phyloP scores from a whole-genome alignment of 2,888 invertebrate genomes.

The Drosophila borealis region DNA sequence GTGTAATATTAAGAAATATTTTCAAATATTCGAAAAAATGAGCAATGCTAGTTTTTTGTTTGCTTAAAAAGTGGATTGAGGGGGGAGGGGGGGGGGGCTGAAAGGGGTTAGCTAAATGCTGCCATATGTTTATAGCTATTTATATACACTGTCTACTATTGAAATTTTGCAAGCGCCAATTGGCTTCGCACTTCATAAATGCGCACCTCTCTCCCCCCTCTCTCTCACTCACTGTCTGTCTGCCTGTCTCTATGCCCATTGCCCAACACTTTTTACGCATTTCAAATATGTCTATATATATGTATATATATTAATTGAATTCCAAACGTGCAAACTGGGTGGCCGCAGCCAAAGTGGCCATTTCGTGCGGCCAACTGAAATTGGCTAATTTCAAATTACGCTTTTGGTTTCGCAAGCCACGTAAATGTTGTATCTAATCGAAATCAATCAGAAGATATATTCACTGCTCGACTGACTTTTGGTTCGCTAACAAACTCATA shows the following conservation, averaged over 20 bases:
- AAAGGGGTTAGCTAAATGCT: constrained; percentile 19
- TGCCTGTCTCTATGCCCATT: constrained; percentile 16
- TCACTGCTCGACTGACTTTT: constrained; percentile 44
- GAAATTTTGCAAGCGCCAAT: constrained; percentile 62
- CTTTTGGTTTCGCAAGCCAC: constrained; percentile 29
- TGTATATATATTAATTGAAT: constrained; percentile 5
- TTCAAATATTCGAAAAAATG: constrained; percentile 27
- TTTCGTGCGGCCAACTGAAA: constrained; percentile 19
- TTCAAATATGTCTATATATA: constrained; percentile 25
- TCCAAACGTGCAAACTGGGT: constrained; percentile 11
- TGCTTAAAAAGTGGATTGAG: constrained; percentile 6
- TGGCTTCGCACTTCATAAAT: constrained; percentile 77
- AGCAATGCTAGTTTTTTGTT: constrained; percentile 35
- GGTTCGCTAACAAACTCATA: constrained; percentile 18
- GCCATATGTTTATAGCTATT: constrained; percentile 48
- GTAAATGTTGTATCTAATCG: constrained; percentile 27
- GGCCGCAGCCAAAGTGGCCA: constrained; percentile 19
- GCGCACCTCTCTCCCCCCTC: constrained; percentile 10
- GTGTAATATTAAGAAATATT: constrained; percentile 52
- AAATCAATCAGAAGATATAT: constrained; percentile 51
- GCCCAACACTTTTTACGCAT: constrained; percentile 44
- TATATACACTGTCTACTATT: constrained; percentile 52
- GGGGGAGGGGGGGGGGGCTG: constrained; percentile 3
- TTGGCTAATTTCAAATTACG: constrained; percentile 43
- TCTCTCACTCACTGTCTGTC: background rate